Base-by-base conservation (phyloP, 2,113 vertebrate species). In the Saccopteryx leptura region DNA sequence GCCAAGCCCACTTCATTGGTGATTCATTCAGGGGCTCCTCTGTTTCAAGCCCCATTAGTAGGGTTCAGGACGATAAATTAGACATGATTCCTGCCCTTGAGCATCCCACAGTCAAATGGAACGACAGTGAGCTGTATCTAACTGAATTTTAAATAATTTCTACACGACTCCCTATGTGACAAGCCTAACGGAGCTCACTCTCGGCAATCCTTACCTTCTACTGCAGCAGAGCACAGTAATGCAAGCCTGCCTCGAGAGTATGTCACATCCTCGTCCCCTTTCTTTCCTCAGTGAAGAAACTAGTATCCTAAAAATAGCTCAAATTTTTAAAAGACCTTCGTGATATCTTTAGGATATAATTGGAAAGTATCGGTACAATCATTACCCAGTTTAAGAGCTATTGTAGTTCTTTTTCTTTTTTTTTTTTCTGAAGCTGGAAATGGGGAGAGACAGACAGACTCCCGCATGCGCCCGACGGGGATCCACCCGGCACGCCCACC, bases 341-440 rank as follows among this genome's bases (percentile, higher is more conserved):
- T 61, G 58, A 93, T 95, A 78, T 79, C n/a, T 83, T 60, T 97
- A 69, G 58, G 33, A 84, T 93, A 75, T 79, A 97, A 96, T 96
- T 95, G 93, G 84, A 94, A 88, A 96, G 65, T 91, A 82, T n/a
- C 26, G 75, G 14, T 21, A 58, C 33, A 95, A 54, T 94, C 50
- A 90, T 88, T 84, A 88, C n/a, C 76, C 58, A 0, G 0, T 84
- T 90, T 86, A 96, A 97, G 96, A 81, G 6, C 58, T 58, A 50
- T 95, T 97, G 54, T 92, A 83, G 19, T 69, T 81, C 65, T 1
- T 91, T 39, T 39, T 39, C 39, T 39, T 39, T 39, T 39, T 39
- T 3, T 39, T 39, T 39, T 39, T 39, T 39, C 39, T 39, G 39
- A 39, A 39, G 39, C 39, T 39, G 39, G 39, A 39, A 39, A 39